Conservation (phyloP, 2,888 invertebrate species). For the Pachycephus smyrnensis region DNA sequence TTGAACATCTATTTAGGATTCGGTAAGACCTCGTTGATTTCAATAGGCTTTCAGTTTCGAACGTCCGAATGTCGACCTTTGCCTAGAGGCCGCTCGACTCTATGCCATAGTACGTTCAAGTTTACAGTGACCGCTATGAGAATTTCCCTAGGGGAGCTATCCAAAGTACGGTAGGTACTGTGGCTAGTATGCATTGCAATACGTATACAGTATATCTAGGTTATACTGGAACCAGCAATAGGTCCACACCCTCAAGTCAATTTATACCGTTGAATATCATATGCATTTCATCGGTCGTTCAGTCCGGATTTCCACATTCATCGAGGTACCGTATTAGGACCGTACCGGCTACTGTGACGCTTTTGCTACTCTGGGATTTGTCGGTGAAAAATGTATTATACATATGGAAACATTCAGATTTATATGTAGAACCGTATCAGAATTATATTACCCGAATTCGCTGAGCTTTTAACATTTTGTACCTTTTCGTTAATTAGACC, state of each 20-base stretch:
- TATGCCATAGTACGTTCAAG: conserved; percentile 19
- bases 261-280: conserved; percentile 23
- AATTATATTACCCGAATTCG: neutral
- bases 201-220: neutral
- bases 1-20: neutral
- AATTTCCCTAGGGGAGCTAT: conserved; percentile 53
- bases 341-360: neutral
- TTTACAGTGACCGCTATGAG: conserved; percentile 50
- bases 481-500: neutral
- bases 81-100: neutral
- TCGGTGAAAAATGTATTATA: neutral
- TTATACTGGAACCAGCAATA: neutral
- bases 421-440: neutral
- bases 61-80: conserved; percentile 22
- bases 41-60: conserved; percentile 34
- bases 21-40: conserved; percentile 25
- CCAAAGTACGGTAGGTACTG: neutral
- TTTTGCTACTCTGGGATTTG: neutral
- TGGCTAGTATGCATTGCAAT: conserved; percentile 8
- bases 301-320: conserved; percentile 29
- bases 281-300: conserved; percentile 21
- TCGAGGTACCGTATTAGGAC: conserved; percentile 1
- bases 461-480: neutral
- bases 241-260: conserved; percentile 19
- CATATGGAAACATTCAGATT: neutral